These are phyloP conservation scores for Channa maculata DNA, from an alignment of 2,113 vertebrate species.

Conservation along the genomic window DNA sequence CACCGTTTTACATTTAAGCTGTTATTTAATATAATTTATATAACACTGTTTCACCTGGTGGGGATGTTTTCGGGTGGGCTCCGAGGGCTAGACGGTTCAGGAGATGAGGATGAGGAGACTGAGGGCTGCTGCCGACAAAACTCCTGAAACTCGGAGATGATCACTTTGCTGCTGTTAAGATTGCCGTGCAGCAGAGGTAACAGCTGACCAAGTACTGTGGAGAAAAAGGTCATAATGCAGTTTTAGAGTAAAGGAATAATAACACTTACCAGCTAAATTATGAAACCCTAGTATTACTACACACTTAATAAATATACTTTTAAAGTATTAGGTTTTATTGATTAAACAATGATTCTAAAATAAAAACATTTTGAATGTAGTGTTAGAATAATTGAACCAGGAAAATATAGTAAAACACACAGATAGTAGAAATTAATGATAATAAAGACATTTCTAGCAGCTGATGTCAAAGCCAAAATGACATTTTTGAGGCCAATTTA, in stretches of 20 bases:
- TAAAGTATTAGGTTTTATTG: not conserved
- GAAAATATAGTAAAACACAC: not conserved
- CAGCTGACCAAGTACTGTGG: conserved; percentile 80
- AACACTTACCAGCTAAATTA: too few relatives aligned
- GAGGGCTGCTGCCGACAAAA: conserved; percentile 84
- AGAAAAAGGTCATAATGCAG: not conserved
- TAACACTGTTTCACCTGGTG: conserved; percentile 80
- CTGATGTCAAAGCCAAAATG: not conserved
- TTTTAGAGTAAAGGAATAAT: too few relatives aligned
- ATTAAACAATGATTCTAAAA: not conserved
- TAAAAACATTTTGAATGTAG: not conserved
- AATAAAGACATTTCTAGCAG: not conserved
- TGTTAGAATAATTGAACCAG: not conserved
- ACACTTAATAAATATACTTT: not conserved
- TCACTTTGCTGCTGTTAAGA: conserved; percentile 90
- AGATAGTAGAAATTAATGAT: not conserved
- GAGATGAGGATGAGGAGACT: conserved; percentile 32
- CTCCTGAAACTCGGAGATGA: conserved; percentile 96
- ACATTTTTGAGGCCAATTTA: not conserved
- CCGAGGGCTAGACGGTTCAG: conserved; percentile 66
- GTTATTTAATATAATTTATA: not conserved
- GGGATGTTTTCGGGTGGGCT: conserved; percentile 81
- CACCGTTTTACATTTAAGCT: not conserved
- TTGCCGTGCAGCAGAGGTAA: conserved; percentile 95
- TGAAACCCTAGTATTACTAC: too few relatives aligned